phyloP scores from a whole-genome alignment of 2,888 invertebrate species.

The Microctonus brassicae region DNA sequence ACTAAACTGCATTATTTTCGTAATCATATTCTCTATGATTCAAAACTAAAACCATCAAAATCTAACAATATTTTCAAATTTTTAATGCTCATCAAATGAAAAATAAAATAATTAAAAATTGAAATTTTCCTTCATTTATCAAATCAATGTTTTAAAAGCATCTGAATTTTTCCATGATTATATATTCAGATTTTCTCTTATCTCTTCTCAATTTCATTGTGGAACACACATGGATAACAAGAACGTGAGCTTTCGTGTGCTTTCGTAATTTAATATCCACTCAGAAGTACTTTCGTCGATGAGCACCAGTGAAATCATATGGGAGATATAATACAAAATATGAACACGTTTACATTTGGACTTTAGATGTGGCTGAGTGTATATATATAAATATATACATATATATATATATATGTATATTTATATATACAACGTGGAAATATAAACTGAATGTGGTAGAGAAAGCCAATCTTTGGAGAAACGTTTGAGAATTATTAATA shows the following conservation, averaged over 20 bases:
- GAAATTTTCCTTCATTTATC: no score
- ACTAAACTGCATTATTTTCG: no score
- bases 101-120: no score
- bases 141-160: no score
- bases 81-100: no score
- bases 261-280: conserved; percentile 3
- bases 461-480: not conserved
- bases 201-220: not conserved
- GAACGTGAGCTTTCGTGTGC: not conserved
- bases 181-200: not conserved
- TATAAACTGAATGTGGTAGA: not conserved
- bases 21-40: no score
- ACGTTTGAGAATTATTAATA: not conserved
- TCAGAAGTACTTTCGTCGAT: not conserved
- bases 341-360: not conserved
- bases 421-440: no score
- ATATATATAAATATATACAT: not conserved
- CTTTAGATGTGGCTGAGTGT: not conserved
- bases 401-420: not conserved
- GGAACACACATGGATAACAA: not conserved
- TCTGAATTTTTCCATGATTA: not conserved
- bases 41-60: no score
- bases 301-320: not conserved
- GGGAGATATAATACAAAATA: not conserved
- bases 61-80: no score